Evolutionary conservation across 2,888 invertebrate species (phyloP), one percentile per base, ranked within the genome.

Genomic region (Euspilapteryx auroguttella): DNA sequence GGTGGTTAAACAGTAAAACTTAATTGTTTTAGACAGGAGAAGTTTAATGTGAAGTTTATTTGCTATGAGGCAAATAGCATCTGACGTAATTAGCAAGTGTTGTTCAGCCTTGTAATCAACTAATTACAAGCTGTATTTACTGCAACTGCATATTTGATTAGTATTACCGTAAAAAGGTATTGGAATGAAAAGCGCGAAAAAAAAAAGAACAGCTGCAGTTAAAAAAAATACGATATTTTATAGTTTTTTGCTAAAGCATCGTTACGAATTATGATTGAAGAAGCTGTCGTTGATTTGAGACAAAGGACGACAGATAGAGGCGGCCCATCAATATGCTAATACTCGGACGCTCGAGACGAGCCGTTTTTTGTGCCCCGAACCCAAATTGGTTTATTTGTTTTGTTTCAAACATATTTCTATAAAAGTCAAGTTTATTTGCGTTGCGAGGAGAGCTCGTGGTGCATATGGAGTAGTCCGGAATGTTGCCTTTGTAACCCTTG

Each of bases 321-420:
- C 42, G 47, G 43, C 53, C 64, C 61, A 69, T 73, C 73, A 69
- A 73, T 71, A 73, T 75, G 73, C 50, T 75, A 75, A 75, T 75
- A 52, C 50, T 40, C 52, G 52, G 48, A 51, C 53, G 50, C 45
- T 51, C 48, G 44, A 41, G 40, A 34, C 37, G n/a, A n/a, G n/a
- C n/a, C 29, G 37, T 55, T 65, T 69, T 71, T 73, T 73, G 58
- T 62, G 53, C 35, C 42, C 8, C 45, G 44, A 39, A 32, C 55
- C 50, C 58, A 63, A 53, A 66, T 71, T 64, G 64, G 68, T 69
- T 66, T 73, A 68, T 73, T 73, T 75, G 59, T 66, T 66, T 66
- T 64, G 62, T 68, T 66, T 53, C 56, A 44, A 61, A 49, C 53
- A 47, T 62, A 54, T 61, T 58, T 55, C 55, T 58, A 59, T 55